phyloP scores from a whole-genome alignment of 2,797 vertebrate genomes.

The Phrynocephalus forsythii region DNA sequence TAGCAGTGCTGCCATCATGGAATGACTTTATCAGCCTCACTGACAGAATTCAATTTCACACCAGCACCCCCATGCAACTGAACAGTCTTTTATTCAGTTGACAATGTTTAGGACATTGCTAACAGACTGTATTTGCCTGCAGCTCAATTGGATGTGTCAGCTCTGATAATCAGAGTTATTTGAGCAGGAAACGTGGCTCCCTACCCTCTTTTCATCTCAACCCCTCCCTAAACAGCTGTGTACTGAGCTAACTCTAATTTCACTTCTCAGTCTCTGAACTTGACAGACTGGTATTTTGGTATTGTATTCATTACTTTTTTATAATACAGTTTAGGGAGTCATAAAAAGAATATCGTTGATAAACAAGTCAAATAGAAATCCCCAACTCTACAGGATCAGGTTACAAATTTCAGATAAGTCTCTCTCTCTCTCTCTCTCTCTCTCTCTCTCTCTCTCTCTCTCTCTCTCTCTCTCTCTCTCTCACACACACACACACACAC shows the following conservation, averaged over 20 bases:
- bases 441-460: no score
- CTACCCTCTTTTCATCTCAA: background rate
- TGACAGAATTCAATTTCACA: background rate
- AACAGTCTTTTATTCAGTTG: background rate
- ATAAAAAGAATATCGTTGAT: background rate
- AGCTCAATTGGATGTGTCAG: slow-evolving; percentile 3
- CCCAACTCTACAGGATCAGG: background rate
- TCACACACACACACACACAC: no score
- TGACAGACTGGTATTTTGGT: background rate
- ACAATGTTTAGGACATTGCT: background rate
- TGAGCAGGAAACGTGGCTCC: background rate
- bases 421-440: no score
- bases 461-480: no score
- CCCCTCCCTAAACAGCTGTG: background rate
- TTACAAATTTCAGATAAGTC: no score
- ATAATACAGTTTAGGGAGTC: background rate
- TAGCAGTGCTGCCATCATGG: background rate
- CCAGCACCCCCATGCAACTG: slow-evolving; percentile 1
- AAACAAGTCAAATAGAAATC: slow-evolving; percentile 28
- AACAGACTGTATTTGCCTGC: background rate
- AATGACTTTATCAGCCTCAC: background rate
- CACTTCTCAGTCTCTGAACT: background rate
- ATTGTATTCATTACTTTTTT: background rate
- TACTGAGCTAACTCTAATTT: background rate
- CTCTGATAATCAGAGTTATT: background rate